Conservation (phyloP, 2,797 vertebrate genomes). For the Scomberomorus guttatus region DNA sequence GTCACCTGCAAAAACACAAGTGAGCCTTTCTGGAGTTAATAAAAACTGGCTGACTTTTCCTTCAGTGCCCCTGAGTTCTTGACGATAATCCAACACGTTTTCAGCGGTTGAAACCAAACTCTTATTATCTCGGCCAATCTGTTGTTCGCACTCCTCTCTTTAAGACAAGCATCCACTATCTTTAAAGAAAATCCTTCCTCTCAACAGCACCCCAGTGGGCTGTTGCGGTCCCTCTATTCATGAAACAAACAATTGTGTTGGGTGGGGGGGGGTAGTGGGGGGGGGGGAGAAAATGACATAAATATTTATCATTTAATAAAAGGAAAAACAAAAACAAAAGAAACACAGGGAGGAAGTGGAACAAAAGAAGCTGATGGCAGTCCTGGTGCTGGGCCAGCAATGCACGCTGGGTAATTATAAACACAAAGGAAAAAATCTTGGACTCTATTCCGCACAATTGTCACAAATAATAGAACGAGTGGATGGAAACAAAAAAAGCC, state of each 20-base stretch:
- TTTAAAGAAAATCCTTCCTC: slow-evolving; percentile 80
- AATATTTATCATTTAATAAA: slow-evolving; percentile 88
- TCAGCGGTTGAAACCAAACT: slow-evolving; percentile 57
- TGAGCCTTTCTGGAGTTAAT: slow-evolving; percentile 30
- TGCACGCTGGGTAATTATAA: slow-evolving; percentile 86
- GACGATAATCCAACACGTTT: slow-evolving; percentile 55
- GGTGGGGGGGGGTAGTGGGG: slow-evolving; percentile 39
- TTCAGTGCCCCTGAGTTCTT: slow-evolving; percentile 43
- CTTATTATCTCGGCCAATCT: slow-evolving; percentile 75
- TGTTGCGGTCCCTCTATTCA: slow-evolving; percentile 79
- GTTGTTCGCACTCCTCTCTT: slow-evolving; percentile 68
- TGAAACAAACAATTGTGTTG: slow-evolving; percentile 80
- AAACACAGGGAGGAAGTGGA: slow-evolving; percentile 86
- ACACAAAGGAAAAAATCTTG: slow-evolving; percentile 86
- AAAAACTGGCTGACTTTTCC: slow-evolving; percentile 39
- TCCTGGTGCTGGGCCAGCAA: slow-evolving; percentile 86
- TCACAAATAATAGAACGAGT: slow-evolving; percentile 83
- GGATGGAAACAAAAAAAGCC: slow-evolving; percentile 73
- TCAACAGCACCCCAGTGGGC: slow-evolving; percentile 79
- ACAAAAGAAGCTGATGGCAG: slow-evolving; percentile 88
- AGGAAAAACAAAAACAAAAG: slow-evolving; percentile 87
- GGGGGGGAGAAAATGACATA: slow-evolving; percentile 76
- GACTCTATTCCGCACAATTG: slow-evolving; percentile 84
- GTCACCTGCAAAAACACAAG: slow-evolving; percentile 43
- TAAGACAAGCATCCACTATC: slow-evolving; percentile 73